A percentile compares a stretch with the other conserved stretches of the same genome.
phyloP scores from a whole-genome alignment of 2,113 vertebrate species.

The Podocnemis expansa region DNA sequence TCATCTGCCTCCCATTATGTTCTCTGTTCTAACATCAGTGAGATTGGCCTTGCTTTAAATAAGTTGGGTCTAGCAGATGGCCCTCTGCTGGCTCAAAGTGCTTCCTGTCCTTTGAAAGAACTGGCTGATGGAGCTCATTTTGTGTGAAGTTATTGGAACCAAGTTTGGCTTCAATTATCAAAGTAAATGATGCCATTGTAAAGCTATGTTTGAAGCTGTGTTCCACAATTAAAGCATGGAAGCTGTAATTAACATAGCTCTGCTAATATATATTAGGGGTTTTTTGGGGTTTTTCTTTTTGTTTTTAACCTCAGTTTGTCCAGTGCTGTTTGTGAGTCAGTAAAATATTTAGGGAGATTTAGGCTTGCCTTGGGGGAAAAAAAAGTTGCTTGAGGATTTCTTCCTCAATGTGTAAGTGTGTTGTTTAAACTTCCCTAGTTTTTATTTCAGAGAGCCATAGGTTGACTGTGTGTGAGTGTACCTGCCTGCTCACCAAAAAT shows the following conservation, averaged over 20 bases:
- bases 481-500: too few species aligned
- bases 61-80: conserved; percentile 79
- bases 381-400: neutral
- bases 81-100: conserved; percentile 77
- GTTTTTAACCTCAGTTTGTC: neutral
- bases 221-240: conserved; percentile 46
- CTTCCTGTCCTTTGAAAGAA: conserved; percentile 86
- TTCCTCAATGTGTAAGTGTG: neutral
- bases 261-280: conserved; percentile 29
- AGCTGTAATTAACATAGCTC: conserved; percentile 20
- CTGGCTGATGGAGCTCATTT: conserved; percentile 74
- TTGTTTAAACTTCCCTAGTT: neutral
- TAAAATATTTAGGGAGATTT: conserved; percentile 2
- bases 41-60: conserved; percentile 76
- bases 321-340: neutral
- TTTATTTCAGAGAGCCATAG: neutral
- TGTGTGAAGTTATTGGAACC: conserved; percentile 80
- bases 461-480: neutral
- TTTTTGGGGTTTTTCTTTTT: neutral
- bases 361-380: neutral
- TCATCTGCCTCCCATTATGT: conserved; percentile 69
- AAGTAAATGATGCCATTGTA: conserved; percentile 81
- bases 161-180: conserved; percentile 81
- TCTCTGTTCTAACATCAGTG: conserved; percentile 51
- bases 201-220: conserved; percentile 59